Percentiles rank a stretch among this genome's conserved stretches.
Conservation (phyloP, 2,113 vertebrate genomes). For the Octodon degus region DNA sequence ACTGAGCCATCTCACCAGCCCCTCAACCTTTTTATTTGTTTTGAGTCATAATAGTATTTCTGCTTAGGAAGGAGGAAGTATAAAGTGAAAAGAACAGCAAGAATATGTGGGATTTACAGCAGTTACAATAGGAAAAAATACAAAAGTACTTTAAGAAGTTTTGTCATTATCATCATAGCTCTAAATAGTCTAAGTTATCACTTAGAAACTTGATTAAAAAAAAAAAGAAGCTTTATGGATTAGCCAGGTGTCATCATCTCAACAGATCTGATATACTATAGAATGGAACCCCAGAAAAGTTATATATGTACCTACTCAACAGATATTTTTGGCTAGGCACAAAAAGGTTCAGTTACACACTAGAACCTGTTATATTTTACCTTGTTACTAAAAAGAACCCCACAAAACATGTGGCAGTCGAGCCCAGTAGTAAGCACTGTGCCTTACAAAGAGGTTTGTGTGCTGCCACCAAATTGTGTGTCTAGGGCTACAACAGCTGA, state of each 20-base stretch:
- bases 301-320: not conserved
- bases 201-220: not conserved
- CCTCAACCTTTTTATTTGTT: conserved; percentile 23
- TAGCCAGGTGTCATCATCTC: not conserved
- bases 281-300: conserved; percentile 25
- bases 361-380: conserved; percentile 9
- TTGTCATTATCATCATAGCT: not conserved
- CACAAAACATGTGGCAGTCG: not conserved
- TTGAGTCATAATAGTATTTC: not conserved
- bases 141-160: conserved; percentile 33
- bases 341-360: not conserved
- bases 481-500: not conserved
- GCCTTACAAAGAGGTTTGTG: not conserved
- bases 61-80: conserved; percentile 38
- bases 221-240: not conserved
- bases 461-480: not conserved
- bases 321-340: not conserved
- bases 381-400: not conserved
- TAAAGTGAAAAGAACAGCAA: not conserved
- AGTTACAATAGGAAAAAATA: conserved; percentile 9
- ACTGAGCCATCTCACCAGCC: too few species aligned
- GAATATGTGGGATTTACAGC: not conserved
- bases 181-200: not conserved
- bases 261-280: not conserved
- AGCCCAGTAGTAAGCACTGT: not conserved